Base-by-base conservation (phyloP, 1,140 invertebrate genomes). In the Pogonomyrmex californicus region DNA sequence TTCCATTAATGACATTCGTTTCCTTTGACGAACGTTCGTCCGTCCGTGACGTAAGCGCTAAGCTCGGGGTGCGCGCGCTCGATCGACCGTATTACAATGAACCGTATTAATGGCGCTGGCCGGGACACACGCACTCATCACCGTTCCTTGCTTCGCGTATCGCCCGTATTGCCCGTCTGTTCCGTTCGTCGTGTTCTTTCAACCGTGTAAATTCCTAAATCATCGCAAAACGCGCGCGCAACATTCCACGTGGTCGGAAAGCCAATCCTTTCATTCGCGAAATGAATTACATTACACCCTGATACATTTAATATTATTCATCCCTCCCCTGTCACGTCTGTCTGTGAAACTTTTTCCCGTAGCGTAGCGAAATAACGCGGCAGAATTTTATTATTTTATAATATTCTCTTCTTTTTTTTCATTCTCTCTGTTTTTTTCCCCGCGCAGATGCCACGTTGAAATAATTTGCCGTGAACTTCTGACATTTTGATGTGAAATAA, bases 1-100 rank as follows among this genome's bases (percentile, higher is more conserved):
- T 82, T 71, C 23, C 49, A 82, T 71, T 73, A 56, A 82, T 58
- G 68, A 82, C 36, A 36, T 82, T 83, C 60, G 68, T 83, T 83
- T 51, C n/a, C 60, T 65, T 65, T 51, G 60, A 79, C 76, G 41
- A 79, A 79, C 60, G 44, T 60, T 65, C 76, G 23, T 23, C 23
- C 23, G 23, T 2, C 30, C 41, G 10, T 78, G 76, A 66, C 17
- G 23, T 51, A 51, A n/a, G 33, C 76, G 17, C 17, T 41, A 14
- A 23, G 23, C 23, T 23, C 66, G 23, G 66, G 12, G 30, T 63
- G 38, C 30, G 44, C 30, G n/a, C 47, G 77, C 47, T 68, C 77
- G 62, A 68, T 79, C 76, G 33, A 49, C 33, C 9, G 30, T 65
- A 23, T 23, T 23, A 47, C 75, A 78, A 65, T 78, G 75, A 30